These are phyloP conservation scores for Saccostrea glomerata DNA, from an alignment of 1,140 invertebrate species.

Conservation along the genomic window DNA sequence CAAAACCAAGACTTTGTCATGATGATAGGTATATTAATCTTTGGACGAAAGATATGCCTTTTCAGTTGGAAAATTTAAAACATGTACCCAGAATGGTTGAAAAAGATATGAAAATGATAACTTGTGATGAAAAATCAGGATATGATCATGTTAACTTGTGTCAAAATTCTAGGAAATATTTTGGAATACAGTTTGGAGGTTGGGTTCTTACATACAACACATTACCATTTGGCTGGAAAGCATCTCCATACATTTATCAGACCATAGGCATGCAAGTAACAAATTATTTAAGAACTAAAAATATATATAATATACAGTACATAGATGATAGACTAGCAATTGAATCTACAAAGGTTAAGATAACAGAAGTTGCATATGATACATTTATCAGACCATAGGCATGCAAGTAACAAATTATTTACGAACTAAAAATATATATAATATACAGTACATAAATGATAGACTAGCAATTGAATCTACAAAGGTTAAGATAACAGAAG, in stretches of 20 bases:
- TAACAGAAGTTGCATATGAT: constrained; percentile 1
- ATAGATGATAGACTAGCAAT: constrained; percentile 56
- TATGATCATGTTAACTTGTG: constrained; percentile 51
- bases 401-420: constrained; percentile 42
- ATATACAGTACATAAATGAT: constrained; percentile 59
- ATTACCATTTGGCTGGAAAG: constrained; percentile 59
- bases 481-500: not conserved
- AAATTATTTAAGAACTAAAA: constrained; percentile 8
- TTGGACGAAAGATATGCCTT: constrained; percentile 53
- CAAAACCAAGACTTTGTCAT: constrained; percentile 49
- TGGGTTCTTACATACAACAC: constrained; percentile 50
- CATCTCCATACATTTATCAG: constrained; percentile 55
- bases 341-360: not conserved
- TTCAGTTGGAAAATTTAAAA: constrained; percentile 34
- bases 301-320: constrained; percentile 41
- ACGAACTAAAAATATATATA: not conserved
- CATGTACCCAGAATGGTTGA: constrained; percentile 26
- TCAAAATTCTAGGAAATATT: constrained; percentile 45
- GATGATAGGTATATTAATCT: constrained; percentile 53
- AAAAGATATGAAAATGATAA: not conserved
- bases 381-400: constrained; percentile 50
- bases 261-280: constrained; percentile 47
- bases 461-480: not conserved
- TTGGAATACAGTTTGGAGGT: constrained; percentile 57
- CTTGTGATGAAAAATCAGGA: constrained; percentile 46